Conservation (phyloP, 2,113 vertebrate species). For the Turnix velox region DNA sequence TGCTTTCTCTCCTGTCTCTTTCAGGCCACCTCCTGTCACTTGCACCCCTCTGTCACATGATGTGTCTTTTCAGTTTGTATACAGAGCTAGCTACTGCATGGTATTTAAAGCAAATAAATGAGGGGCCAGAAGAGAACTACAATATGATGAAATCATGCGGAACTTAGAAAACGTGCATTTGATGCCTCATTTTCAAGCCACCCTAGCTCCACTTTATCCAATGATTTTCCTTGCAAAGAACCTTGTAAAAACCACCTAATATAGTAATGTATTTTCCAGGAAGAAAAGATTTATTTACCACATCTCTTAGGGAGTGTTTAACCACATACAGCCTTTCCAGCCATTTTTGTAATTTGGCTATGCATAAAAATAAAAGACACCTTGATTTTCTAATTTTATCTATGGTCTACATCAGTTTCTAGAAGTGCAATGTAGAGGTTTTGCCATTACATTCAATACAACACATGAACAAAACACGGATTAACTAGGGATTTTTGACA, state of each 20-base stretch:
- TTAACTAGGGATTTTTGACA: background rate
- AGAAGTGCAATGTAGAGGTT: background rate
- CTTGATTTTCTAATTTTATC: background rate
- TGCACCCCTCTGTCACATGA: fast-evolving
- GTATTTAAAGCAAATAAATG: background rate
- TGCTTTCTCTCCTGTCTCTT: background rate
- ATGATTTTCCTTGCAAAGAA: background rate
- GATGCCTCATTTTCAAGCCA: background rate
- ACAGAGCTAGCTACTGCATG: background rate
- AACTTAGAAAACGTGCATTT: background rate
- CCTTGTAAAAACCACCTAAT: background rate
- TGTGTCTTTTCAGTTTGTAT: fast-evolving
- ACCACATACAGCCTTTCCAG: background rate
- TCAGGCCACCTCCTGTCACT: background rate
- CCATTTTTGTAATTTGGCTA: background rate
- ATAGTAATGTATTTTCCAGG: background rate
- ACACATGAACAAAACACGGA: background rate
- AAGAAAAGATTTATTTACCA: background rate
- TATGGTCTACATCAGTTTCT: background rate
- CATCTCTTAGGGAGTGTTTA: background rate
- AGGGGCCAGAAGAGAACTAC: background rate
- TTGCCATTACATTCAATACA: background rate
- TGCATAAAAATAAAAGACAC: background rate
- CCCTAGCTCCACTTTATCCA: background rate
- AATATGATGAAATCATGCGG: background rate